Conservation (phyloP, 2,888 invertebrate species). For the Noctua fimbriata region DNA sequence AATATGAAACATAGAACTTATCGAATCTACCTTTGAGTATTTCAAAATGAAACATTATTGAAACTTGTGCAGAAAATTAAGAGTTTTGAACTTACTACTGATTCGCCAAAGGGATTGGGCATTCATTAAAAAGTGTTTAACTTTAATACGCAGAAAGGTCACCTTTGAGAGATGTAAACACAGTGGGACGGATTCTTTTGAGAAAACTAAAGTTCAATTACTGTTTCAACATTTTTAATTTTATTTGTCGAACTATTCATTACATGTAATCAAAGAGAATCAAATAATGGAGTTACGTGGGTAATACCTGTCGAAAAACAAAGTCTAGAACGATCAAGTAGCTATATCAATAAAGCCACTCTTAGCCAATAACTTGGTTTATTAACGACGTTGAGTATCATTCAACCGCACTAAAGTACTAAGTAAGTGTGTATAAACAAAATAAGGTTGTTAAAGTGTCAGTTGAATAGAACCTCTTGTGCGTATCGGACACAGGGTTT, state of each 20-base stretch:
- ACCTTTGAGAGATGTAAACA: background rate
- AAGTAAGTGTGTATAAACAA: conserved; percentile 80
- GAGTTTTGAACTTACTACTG: background rate
- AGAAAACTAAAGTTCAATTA: conserved; percentile 1
- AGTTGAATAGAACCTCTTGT: conserved; percentile 81
- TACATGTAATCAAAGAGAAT: background rate
- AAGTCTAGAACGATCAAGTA: conserved; percentile 37
- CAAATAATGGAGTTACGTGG: background rate
- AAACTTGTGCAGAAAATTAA: conserved; percentile 21
- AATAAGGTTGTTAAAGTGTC: conserved; percentile 83
- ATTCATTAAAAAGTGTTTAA: conserved; percentile 31
- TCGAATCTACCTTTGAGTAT: conserved; percentile 32
- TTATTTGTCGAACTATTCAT: background rate
- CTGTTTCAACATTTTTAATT: background rate
- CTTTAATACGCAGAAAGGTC: conserved; percentile 3
- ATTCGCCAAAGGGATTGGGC: conserved; percentile 28
- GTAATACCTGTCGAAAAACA: background rate
- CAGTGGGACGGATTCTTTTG: background rate
- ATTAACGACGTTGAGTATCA: conserved; percentile 64
- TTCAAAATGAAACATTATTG: background rate
- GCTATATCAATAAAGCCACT: conserved; percentile 28
- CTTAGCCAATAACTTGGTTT: conserved; percentile 53
- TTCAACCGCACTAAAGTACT: conserved; percentile 75
- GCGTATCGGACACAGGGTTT: conserved; percentile 84
- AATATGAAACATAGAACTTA: conserved; percentile 49